phyloP scores from a whole-genome alignment of 2,888 invertebrate genomes.

The Idaea dimidiata region DNA sequence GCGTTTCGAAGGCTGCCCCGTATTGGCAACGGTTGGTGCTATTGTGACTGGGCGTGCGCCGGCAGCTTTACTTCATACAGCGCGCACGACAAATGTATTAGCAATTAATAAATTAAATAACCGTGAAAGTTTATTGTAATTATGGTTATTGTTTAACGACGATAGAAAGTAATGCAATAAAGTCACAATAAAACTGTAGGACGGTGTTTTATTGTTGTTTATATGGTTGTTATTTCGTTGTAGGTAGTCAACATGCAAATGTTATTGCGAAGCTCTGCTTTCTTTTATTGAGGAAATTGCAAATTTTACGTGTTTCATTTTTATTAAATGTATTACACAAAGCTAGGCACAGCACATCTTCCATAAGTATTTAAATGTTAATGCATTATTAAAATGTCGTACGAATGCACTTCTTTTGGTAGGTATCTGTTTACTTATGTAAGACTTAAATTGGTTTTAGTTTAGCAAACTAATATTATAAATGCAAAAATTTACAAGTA shows the following conservation, averaged over 20 bases:
- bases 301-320: background rate
- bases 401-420: background rate
- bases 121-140: conserved; percentile 22
- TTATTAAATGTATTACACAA: background rate
- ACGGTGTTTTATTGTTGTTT: conserved; percentile 2
- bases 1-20: conserved; percentile 63
- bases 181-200: background rate
- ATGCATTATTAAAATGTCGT: conserved; percentile 1
- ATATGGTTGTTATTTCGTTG: background rate
- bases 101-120: conserved; percentile 20
- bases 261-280: conserved; percentile 1
- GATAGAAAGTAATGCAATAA: conserved; percentile 11
- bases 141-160: conserved; percentile 24
- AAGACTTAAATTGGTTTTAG: too few relatives aligned
- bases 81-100: conserved; percentile 38
- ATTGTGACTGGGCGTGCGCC: conserved; percentile 38
- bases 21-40: conserved; percentile 58
- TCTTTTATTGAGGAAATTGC: background rate
- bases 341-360: background rate
- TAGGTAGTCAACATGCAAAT: background rate
- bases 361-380: background rate
- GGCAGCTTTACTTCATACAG: conserved; percentile 39
- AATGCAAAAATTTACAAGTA: too few relatives aligned
- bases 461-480: too few relatives aligned
- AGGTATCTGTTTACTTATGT: too few relatives aligned